phyloP scores from a whole-genome alignment of 1,140 invertebrate genomes.

The Ridgeia piscesae region DNA sequence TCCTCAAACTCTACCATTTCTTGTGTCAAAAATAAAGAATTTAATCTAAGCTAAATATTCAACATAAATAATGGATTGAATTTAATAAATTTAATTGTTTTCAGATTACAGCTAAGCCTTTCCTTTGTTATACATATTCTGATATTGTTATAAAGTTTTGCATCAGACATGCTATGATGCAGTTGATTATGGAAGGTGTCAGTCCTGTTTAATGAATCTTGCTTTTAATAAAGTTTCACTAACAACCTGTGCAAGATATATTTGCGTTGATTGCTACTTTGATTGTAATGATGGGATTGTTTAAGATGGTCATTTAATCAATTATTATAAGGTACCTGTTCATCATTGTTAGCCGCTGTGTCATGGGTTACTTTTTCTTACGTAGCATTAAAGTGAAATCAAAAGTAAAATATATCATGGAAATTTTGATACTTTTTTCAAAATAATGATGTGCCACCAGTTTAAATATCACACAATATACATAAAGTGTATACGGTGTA shows the following conservation, averaged over 20 bases:
- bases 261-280: background rate
- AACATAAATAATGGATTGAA: too few species aligned
- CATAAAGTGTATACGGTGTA: too few species aligned
- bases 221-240: background rate
- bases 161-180: background rate
- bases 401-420: background rate
- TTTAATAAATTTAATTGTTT: background rate
- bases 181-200: background rate
- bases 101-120: background rate
- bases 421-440: background rate
- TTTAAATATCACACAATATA: background rate
- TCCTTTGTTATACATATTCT: background rate
- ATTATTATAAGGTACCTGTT: background rate
- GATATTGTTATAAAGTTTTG: background rate
- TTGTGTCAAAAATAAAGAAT: background rate
- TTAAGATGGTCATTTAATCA: background rate
- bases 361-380: background rate
- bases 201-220: background rate
- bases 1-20: background rate
- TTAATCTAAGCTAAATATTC: background rate
- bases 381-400: background rate
- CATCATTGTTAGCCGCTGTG: background rate
- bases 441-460: background rate
- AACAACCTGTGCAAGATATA: background rate
- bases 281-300: background rate